Evolutionary conservation across 2,113 vertebrate species (phyloP).

Genomic region (Tretioscincus oriximinensis): DNA sequence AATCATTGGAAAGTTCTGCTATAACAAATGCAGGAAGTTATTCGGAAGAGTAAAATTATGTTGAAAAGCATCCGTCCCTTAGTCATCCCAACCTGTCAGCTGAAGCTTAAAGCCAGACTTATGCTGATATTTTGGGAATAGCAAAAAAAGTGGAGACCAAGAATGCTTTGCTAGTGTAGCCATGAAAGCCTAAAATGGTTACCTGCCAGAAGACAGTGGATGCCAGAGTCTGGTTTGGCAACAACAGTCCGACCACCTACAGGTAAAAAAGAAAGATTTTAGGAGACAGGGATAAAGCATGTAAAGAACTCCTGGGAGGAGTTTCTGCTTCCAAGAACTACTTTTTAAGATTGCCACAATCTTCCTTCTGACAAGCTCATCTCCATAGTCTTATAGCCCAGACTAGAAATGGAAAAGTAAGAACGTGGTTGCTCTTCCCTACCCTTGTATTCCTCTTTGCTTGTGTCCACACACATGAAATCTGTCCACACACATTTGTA

Average conservation of each 20-base stretch:
- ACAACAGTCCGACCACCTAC: conserved; percentile 92
- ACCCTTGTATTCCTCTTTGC: too few species aligned
- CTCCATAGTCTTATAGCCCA: not conserved
- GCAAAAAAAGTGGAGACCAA: too few species aligned
- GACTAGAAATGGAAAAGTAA: not conserved
- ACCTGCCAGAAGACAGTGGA: conserved; percentile 96
- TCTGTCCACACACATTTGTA: not conserved
- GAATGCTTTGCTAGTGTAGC: not conserved
- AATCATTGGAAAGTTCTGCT: too few species aligned
- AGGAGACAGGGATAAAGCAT: not conserved
- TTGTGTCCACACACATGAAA: too few species aligned
- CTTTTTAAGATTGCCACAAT: not conserved
- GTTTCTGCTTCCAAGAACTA: not conserved
- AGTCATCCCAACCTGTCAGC: not conserved
- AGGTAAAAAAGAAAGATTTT: conserved; percentile 42
- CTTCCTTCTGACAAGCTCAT: not conserved
- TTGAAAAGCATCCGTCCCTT: too few species aligned
- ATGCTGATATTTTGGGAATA: not conserved
- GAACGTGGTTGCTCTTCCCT: too few species aligned
- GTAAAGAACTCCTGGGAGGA: too few species aligned
- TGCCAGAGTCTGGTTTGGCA: conserved; percentile 88
- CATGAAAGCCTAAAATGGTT: not conserved
- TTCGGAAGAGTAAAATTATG: too few species aligned
- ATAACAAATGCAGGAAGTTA: not conserved
- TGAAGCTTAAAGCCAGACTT: not conserved